Evolutionary conservation across 2,888 invertebrate species (phyloP).

Genomic region (Mesoligia furuncula): DNA sequence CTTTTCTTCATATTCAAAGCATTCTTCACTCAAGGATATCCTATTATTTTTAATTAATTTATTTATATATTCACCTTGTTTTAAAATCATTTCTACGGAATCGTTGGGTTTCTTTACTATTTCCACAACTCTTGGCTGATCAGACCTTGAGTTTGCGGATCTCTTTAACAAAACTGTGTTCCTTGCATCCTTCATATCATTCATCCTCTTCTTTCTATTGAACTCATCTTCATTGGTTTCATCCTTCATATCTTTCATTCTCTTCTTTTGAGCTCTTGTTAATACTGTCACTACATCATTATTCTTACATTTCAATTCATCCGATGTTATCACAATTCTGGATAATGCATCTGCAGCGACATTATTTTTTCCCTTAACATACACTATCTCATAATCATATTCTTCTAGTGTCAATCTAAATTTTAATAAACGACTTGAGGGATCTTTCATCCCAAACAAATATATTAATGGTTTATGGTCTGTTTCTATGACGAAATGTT

Average conservation of each 20-base stretch:
- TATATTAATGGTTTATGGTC: slow-evolving; percentile 9
- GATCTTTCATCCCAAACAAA: slow-evolving; percentile 10
- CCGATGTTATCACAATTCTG: too few relatives aligned
- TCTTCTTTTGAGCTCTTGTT: not conserved
- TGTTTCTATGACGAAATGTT: not conserved
- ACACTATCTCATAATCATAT: not conserved
- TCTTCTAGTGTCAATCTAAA: slow-evolving; percentile 7
- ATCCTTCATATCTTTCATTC: not conserved
- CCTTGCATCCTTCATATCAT: not conserved
- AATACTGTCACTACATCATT: not conserved
- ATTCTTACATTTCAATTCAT: not conserved
- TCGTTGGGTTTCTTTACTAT: too few relatives aligned
- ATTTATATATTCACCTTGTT: too few relatives aligned
- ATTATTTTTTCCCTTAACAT: slow-evolving; percentile 6
- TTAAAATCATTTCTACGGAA: too few relatives aligned
- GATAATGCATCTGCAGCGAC: not conserved
- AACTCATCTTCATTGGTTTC: too few relatives aligned
- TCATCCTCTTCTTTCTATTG: too few relatives aligned
- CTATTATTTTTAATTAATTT: too few relatives aligned
- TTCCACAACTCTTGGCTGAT: not conserved
- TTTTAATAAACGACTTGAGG: slow-evolving; percentile 10
- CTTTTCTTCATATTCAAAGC: too few relatives aligned
- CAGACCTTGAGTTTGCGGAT: not conserved
- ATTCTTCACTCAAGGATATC: too few relatives aligned
- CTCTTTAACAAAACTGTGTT: not conserved